These are phyloP conservation scores for Buathra laborator DNA, from an alignment of 2,888 invertebrate species.

Conservation along the genomic window DNA sequence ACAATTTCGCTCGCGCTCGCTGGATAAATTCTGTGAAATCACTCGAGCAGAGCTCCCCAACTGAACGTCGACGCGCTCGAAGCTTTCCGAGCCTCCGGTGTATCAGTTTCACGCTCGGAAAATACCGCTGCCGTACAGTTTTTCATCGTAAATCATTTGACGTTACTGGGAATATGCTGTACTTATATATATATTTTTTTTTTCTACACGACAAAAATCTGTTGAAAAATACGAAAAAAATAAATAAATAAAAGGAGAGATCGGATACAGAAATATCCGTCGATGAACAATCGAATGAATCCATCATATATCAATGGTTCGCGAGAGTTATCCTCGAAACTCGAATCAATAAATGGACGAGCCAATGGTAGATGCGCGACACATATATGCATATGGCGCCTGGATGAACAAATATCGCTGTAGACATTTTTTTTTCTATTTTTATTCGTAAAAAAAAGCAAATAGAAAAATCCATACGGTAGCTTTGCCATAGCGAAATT, in stretches of 20 bases:
- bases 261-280: slow-evolving; percentile 33
- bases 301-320: slow-evolving; percentile 7
- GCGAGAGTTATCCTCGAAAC: neutral
- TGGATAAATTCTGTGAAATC: slow-evolving; percentile 39
- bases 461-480: neutral
- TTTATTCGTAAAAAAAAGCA: neutral
- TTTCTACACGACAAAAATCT: slow-evolving; percentile 36
- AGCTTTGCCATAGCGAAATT: neutral
- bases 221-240: slow-evolving; percentile 28
- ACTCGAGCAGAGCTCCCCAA: slow-evolving; percentile 17
- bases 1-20: slow-evolving; percentile 3
- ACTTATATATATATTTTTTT: slow-evolving; percentile 24
- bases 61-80: slow-evolving; percentile 20
- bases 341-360: slow-evolving; percentile 44
- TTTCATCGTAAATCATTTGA: slow-evolving; percentile 8
- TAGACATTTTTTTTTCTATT: neutral
- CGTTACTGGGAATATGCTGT: neutral
- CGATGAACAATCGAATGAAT: slow-evolving; percentile 44
- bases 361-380: neutral
- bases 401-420: neutral
- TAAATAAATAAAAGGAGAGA: slow-evolving; percentile 2
- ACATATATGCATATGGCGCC: neutral
- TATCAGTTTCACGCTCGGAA: slow-evolving; percentile 20
- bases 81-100: slow-evolving; percentile 22
- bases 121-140: neutral